Evolutionary conservation across 2,113 vertebrate species (phyloP).

Genomic region (Fulica atra): DNA sequence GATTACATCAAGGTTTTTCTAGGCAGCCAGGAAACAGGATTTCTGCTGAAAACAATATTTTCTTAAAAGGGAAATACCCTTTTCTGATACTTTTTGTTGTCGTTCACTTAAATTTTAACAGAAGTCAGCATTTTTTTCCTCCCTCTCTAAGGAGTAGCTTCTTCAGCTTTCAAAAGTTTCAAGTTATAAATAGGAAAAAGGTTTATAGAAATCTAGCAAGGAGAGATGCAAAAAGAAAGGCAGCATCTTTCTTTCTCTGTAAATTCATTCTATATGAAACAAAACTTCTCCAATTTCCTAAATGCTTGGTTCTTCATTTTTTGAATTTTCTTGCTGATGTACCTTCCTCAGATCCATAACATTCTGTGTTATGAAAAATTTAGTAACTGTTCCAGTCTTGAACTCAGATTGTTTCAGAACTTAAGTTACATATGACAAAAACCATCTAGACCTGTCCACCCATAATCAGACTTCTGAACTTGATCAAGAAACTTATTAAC

Average conservation of each 20-base stretch:
- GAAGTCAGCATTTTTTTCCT: not conserved
- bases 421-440: not conserved
- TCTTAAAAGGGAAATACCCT: not conserved
- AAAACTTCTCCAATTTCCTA: not conserved
- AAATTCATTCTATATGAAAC: not conserved
- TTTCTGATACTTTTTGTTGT: not conserved
- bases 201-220: not conserved
- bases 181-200: not conserved
- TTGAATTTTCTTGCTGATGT: not conserved
- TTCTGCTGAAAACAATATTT: not conserved
- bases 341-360: not conserved
- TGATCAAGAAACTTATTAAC: not conserved
- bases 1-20: not conserved
- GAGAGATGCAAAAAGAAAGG: not conserved
- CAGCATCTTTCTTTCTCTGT: not conserved
- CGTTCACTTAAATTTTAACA: not conserved
- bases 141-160: not conserved
- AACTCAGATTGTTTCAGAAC: not conserved
- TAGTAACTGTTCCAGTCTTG: not conserved
- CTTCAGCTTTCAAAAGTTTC: not conserved
- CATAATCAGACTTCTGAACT: not conserved
- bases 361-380: not conserved
- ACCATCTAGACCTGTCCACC: not conserved
- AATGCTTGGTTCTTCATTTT: not conserved
- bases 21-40: not conserved